Evolutionary conservation across 2,888 invertebrate genomes (phyloP), one percentile per base, ranked within the genome.

Genomic region (Ypsolopha sequella): DNA sequence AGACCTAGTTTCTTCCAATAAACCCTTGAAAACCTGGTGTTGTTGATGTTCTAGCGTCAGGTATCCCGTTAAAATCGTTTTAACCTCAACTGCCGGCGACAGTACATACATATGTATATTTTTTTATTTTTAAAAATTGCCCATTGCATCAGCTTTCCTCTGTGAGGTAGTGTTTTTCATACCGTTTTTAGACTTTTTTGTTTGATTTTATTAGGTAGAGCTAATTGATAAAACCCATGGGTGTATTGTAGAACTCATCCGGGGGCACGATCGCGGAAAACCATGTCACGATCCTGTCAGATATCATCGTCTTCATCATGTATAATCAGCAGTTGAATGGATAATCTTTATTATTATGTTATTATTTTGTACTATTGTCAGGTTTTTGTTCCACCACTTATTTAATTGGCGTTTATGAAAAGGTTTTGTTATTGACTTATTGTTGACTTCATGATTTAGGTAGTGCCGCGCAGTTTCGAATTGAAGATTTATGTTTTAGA

Each of bases 221-320:
- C 14, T 54, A 38, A 50, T 24, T 38, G 9, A 38, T 38, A 38
- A 38, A 38, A 38, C n/a, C n/a, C 6, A 10, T n/a, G n/a, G 39
- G 6, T 38, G 10, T n/a, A n/a, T 41, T n/a, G 13, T 14, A 11
- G 13, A 36, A 10, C 11, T 33, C 35, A 63, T 59, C 60, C 57
- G 58, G 57, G 58, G 61, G 65, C 78, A 79, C 74, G 82, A 82
- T 62, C 65, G 59, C 80, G 82, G 80, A 81, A 77, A 71, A 70
- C 64, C 65, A 60, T 52, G 62, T 75, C 77, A 80, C 78, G 79
- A 77, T 57, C 58, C 53, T 38, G 36, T 11, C 58, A 54, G 59
- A 59, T 58, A 59, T 58, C 59, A 60, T 58, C 60, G 1, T 43
- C 2, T 13, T 11, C 43, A 24, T 43, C 55, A 57, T 48, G 51